These are phyloP conservation scores for Aldabrachelys gigantea DNA, from an alignment of 2,113 vertebrate genomes.

Conservation along the genomic window DNA sequence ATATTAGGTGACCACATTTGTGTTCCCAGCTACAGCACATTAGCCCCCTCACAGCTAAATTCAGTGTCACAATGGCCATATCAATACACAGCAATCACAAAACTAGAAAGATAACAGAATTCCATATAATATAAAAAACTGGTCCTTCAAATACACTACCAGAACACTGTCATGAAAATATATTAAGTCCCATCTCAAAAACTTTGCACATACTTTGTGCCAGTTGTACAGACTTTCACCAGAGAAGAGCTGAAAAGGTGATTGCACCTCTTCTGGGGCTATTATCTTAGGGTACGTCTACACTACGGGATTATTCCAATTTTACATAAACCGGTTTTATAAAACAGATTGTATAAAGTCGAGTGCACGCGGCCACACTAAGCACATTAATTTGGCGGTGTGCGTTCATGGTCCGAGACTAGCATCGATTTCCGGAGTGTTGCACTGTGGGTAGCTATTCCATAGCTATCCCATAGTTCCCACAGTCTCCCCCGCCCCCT, in stretches of 20 bases:
- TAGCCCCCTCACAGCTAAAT: neutral
- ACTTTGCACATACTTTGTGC: neutral
- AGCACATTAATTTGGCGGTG: too few relatives aligned
- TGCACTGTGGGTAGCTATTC: too few relatives aligned
- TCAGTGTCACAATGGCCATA: neutral
- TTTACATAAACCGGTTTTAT: too few relatives aligned
- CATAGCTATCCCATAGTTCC: too few relatives aligned
- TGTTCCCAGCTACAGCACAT: neutral
- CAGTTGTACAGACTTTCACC: neutral
- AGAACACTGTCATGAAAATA: neutral
- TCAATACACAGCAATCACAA: neutral
- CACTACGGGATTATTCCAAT: too few relatives aligned
- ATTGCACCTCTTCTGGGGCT: conserved; percentile 29
- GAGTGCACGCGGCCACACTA: too few relatives aligned
- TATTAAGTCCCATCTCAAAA: neutral
- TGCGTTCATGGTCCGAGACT: too few relatives aligned
- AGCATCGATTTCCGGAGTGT: too few relatives aligned
- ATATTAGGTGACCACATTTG: neutral
- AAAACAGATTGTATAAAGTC: too few relatives aligned
- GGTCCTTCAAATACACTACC: neutral
- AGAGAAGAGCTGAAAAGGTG: neutral
- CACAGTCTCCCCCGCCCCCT: too few relatives aligned
- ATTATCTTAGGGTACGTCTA: conserved; percentile 25
- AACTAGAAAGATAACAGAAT: neutral
- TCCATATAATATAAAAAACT: neutral